Percentiles rank a stretch among this genome's conserved stretches.
These are phyloP conservation scores for Limnephilus marmoratus DNA, from an alignment of 2,888 invertebrate species.

Conservation along the genomic window DNA sequence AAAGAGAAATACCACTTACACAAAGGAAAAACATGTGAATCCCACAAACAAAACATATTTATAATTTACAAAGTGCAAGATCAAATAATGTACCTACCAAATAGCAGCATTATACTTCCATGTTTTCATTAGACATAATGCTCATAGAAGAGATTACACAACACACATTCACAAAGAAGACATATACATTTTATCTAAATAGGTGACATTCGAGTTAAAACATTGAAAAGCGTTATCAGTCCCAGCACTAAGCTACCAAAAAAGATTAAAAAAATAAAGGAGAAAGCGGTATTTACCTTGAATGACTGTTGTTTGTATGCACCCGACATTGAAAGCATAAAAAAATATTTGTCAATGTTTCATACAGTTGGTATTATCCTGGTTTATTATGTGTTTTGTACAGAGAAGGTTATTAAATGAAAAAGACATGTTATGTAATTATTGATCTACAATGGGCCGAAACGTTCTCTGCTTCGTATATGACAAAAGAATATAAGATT, in stretches of 20 bases:
- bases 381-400: conserved; percentile 25
- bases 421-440: neutral
- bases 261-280: conserved; percentile 63
- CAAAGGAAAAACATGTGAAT: neutral
- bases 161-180: conserved; percentile 33
- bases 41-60: conserved; percentile 10
- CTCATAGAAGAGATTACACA: conserved; percentile 5
- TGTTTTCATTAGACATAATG: neutral
- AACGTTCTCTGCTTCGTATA: neutral
- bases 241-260: conserved; percentile 61
- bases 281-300: conserved; percentile 68
- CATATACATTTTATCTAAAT: conserved; percentile 38
- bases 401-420: neutral
- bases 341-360: conserved; percentile 65
- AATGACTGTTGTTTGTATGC: conserved; percentile 68
- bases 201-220: conserved; percentile 40
- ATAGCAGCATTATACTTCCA: neutral
- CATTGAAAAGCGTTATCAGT: conserved; percentile 56
- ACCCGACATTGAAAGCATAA: conserved; percentile 66
- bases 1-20: neutral
- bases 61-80: neutral
- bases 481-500: neutral
- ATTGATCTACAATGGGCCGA: neutral
- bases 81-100: neutral
- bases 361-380: conserved; percentile 39